Percentiles rank a stretch among this genome's conserved stretches.
These are phyloP conservation scores for Drosophila sp. DNA, from an alignment of 1,140 invertebrate genomes.

Conservation along the genomic window DNA sequence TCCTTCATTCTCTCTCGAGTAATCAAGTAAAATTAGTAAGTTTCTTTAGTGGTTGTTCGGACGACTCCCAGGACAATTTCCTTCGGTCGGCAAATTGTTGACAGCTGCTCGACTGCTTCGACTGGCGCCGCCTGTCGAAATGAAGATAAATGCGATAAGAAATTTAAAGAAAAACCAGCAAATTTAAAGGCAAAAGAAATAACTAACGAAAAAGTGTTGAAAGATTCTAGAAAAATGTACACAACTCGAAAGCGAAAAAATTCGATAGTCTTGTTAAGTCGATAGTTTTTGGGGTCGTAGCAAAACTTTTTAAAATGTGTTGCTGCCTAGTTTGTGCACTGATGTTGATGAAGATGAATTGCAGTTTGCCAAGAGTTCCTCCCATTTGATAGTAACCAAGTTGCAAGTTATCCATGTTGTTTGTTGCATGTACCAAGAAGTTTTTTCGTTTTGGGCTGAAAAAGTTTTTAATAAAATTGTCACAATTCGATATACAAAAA, in stretches of 20 bases:
- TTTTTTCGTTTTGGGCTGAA: conserved; percentile 18
- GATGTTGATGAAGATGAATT: conserved; percentile 76
- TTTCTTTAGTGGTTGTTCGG: conserved; percentile 34
- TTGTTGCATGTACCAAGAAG: conserved; percentile 36
- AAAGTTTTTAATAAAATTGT: conserved; percentile 67
- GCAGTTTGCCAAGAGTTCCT: conserved; percentile 53
- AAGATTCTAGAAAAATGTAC: neutral
- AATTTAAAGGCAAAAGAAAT: conserved; percentile 42
- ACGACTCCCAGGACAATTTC: conserved; percentile 68
- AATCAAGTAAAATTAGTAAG: conserved; percentile 72
- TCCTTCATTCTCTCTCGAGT: conserved; percentile 61
- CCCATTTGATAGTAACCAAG: conserved; percentile 25
- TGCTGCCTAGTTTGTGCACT: conserved; percentile 23
- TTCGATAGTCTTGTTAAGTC: conserved; percentile 55
- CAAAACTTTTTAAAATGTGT: conserved; percentile 43
- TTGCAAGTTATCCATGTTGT: conserved; percentile 17
- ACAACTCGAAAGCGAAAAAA: neutral
- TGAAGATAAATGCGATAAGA: conserved; percentile 70
- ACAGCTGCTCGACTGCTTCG: conserved; percentile 46
- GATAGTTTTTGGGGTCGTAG: conserved; percentile 31
- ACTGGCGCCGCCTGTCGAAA: conserved; percentile 46
- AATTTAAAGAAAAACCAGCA: conserved; percentile 27
- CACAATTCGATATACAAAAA: conserved; percentile 45
- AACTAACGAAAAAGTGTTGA: conserved; percentile 12
- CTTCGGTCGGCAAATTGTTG: conserved; percentile 71